phyloP scores from a whole-genome alignment of 2,888 invertebrate genomes.

The Limenitis camilla region DNA sequence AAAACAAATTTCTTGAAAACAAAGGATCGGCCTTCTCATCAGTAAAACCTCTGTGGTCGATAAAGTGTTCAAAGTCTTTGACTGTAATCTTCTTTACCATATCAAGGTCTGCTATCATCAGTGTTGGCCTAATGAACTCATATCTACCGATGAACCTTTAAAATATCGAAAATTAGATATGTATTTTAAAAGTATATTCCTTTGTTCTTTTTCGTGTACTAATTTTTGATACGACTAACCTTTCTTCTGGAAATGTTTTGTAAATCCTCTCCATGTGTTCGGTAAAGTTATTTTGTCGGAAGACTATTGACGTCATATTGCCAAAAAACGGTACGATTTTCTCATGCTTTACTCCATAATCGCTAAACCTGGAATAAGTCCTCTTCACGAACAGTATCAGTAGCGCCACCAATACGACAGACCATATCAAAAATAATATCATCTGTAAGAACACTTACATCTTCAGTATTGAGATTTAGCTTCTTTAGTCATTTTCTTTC shows the following conservation, averaged over 20 bases:
- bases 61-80: constrained; percentile 58
- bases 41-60: constrained; percentile 53
- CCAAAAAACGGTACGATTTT: constrained; percentile 35
- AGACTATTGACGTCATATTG: constrained; percentile 28
- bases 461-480: too few species aligned
- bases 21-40: constrained; percentile 53
- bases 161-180: background rate
- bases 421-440: constrained; percentile 36
- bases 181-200: background rate
- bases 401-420: constrained; percentile 24
- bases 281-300: constrained; percentile 27
- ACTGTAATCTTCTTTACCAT: constrained; percentile 56
- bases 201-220: too few species aligned
- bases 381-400: constrained; percentile 29
- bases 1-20: constrained; percentile 62
- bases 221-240: too few species aligned
- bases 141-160: constrained; percentile 42
- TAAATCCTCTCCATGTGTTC: constrained; percentile 30
- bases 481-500: too few species aligned
- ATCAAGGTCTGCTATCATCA: constrained; percentile 57
- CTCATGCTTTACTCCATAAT: constrained; percentile 34
- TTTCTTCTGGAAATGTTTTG: constrained; percentile 35
- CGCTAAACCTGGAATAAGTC: constrained; percentile 32
- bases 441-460: too few species aligned
- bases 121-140: constrained; percentile 42